Conservation (phyloP, 2,113 vertebrate genomes). For the Passerina amoena region DNA sequence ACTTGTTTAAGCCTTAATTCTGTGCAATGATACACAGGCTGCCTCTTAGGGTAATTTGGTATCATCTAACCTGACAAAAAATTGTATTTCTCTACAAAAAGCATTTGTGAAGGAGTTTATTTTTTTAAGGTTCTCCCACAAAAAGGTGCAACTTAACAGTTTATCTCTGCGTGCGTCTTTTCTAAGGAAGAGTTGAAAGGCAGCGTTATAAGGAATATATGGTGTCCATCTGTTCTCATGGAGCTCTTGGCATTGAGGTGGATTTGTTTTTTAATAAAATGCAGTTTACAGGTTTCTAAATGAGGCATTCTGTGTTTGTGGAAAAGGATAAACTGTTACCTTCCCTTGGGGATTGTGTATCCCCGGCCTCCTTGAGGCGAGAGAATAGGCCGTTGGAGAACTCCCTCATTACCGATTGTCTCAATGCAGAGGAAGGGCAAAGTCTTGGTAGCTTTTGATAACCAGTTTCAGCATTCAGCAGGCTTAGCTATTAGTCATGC, state of each 20-base stretch:
- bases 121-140: conserved; percentile 43
- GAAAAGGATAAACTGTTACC: conserved; percentile 87
- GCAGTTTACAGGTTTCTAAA: conserved; percentile 86
- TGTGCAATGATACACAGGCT: neutral
- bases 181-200: conserved; percentile 52
- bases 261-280: conserved; percentile 83
- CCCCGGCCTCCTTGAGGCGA: conserved; percentile 88
- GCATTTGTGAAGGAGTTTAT: neutral
- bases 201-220: conserved; percentile 58
- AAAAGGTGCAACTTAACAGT: conserved; percentile 63
- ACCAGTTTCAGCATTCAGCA: conserved; percentile 95
- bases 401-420: conserved; percentile 97
- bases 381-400: conserved; percentile 86
- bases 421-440: conserved; percentile 92
- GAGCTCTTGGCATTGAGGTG: conserved; percentile 73
- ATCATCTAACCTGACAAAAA: conserved; percentile 25
- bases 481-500: conserved; percentile 98
- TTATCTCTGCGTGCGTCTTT: conserved; percentile 24
- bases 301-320: conserved; percentile 87
- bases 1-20: conserved; percentile 30
- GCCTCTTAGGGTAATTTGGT: conserved; percentile 16
- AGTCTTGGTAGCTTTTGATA: conserved; percentile 95
- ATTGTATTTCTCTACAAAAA: conserved; percentile 10
- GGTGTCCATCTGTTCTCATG: conserved; percentile 78
- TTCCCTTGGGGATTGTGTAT: conserved; percentile 86